A percentile compares a stretch with the other conserved stretches of the same genome.
Conservation (phyloP, 2,797 vertebrate genomes). For the Leuciscus waleckii region DNA sequence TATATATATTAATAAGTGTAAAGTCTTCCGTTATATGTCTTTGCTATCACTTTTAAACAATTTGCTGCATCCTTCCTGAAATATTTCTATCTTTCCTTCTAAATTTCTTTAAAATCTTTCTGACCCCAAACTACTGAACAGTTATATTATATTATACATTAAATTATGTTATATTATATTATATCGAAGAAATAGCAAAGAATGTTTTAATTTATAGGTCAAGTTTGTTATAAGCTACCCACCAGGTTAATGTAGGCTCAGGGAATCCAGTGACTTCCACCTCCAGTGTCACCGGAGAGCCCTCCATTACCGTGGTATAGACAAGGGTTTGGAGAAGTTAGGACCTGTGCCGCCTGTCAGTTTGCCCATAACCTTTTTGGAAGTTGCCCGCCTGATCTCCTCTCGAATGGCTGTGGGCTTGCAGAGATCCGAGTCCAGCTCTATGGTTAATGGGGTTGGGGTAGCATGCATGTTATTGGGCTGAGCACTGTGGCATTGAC, state of each 20-base stretch:
- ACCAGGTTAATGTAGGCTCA: conserved; percentile 93
- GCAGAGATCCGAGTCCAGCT: conserved; percentile 79
- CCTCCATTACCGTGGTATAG: conserved; percentile 88
- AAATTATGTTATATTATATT: background rate
- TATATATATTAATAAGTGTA: background rate
- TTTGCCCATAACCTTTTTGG: conserved; percentile 79
- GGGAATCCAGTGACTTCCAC: conserved; percentile 92
- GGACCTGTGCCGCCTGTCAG: conserved; percentile 80
- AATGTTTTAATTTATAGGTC: conserved; percentile 40
- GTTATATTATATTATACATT: background rate
- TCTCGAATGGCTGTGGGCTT: conserved; percentile 81
- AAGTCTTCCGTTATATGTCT: too few species aligned
- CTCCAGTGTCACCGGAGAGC: conserved; percentile 93
- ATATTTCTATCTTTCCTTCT: background rate
- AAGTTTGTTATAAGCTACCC: conserved; percentile 91
- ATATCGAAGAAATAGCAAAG: background rate
- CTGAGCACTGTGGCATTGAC: conserved; percentile 66
- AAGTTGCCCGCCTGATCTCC: conserved; percentile 84
- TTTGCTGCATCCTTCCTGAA: background rate
- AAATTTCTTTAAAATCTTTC: background rate
- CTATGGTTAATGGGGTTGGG: conserved; percentile 77
- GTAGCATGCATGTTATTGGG: conserved; percentile 83
- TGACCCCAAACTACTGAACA: background rate
- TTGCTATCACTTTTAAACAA: background rate
- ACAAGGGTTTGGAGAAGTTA: conserved; percentile 87